A percentile compares a stretch with the other conserved stretches of the same genome.
phyloP scores from a whole-genome alignment of 2,888 invertebrate species.

The Clusia tigrina region DNA sequence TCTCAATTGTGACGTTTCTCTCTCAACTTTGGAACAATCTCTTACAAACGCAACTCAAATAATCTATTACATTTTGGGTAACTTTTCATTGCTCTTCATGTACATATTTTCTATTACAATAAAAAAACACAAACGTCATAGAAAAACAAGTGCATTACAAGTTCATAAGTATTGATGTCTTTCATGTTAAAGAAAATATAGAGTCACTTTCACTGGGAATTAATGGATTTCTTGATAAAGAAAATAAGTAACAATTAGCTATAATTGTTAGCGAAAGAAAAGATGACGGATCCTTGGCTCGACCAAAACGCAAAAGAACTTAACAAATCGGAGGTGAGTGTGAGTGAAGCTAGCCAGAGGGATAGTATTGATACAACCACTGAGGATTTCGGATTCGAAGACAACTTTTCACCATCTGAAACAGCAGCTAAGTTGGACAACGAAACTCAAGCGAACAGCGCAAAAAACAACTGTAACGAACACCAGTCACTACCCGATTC shows the following conservation, averaged over 20 bases:
- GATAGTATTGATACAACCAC: too few species aligned
- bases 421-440: conserved; percentile 8
- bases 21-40: too few species aligned
- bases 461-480: conserved; percentile 38
- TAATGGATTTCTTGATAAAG: neutral
- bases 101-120: too few species aligned
- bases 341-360: neutral
- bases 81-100: too few species aligned
- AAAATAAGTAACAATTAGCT: neutral
- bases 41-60: too few species aligned
- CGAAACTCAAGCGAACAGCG: conserved; percentile 39
- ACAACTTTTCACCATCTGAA: conserved; percentile 66
- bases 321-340: conserved; percentile 19
- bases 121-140: too few species aligned
- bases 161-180: too few species aligned
- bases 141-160: too few species aligned
- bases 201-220: neutral
- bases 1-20: too few species aligned
- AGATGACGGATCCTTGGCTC: conserved; percentile 52
- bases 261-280: conserved; percentile 16
- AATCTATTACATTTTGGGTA: too few species aligned
- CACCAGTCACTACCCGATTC: conserved; percentile 65
- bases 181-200: neutral
- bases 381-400: conserved; percentile 65
- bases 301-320: conserved; percentile 39